A percentile compares a stretch with the other conserved stretches of the same genome.
Conservation (phyloP, 2,797 vertebrate species). For the Pempheris klunzingeri region DNA sequence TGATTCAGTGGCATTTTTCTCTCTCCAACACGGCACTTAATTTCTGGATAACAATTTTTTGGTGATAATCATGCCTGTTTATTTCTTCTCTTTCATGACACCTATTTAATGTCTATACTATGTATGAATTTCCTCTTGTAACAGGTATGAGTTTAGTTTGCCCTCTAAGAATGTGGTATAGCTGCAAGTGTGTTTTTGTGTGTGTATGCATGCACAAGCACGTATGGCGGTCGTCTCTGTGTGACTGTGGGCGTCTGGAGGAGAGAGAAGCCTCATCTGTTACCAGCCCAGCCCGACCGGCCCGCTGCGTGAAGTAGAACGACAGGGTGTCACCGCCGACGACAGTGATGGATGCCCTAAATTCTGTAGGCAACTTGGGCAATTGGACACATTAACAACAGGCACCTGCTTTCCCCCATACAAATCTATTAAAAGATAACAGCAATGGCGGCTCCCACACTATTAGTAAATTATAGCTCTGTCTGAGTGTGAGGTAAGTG, state of each 20-base stretch:
- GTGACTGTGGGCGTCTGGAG: conserved; percentile 82
- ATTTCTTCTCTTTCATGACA: not conserved
- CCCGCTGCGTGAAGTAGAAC: conserved; percentile 85
- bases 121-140: conserved; percentile 7
- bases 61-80: not conserved
- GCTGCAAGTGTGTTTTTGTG: conserved; percentile 52
- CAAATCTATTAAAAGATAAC: conserved; percentile 93
- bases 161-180: conserved; percentile 68
- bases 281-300: conserved; percentile 79
- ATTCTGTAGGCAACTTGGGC: conserved; percentile 89
- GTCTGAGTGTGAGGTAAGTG: conserved; percentile 78
- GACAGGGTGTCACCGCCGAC: conserved; percentile 85
- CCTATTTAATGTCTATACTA: not conserved
- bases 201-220: conserved; percentile 69
- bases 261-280: conserved; percentile 88
- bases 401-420: conserved; percentile 89
- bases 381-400: conserved; percentile 91
- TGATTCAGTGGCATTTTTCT: conserved; percentile 32
- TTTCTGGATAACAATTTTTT: not conserved
- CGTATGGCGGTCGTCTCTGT: conserved; percentile 77
- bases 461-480: conserved; percentile 90
- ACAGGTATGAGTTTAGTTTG: conserved; percentile 58
- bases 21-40: not conserved
- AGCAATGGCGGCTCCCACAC: conserved; percentile 85
- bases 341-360: conserved; percentile 89